phyloP scores from a whole-genome alignment of 2,888 invertebrate species.

The Campaea margaritaria region DNA sequence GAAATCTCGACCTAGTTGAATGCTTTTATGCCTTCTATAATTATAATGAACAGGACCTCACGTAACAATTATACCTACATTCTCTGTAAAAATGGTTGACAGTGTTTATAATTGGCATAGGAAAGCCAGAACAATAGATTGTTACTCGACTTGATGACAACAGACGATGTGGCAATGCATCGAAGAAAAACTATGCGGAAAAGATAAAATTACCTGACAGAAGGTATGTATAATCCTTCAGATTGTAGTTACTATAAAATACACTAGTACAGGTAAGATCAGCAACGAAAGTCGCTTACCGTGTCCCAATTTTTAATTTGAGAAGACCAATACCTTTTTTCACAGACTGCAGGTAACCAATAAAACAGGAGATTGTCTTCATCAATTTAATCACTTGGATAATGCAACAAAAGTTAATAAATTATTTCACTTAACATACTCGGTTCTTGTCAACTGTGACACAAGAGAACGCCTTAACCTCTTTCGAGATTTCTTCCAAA shows the following conservation, averaged over 20 bases:
- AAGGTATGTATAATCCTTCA: too few species aligned
- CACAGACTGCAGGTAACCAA: too few species aligned
- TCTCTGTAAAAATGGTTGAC: neutral
- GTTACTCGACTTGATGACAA: neutral
- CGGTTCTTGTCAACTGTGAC: too few species aligned
- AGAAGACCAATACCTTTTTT: too few species aligned
- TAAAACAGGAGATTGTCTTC: neutral
- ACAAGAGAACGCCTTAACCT: too few species aligned
- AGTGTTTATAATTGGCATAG: neutral
- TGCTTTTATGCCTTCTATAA: conserved; percentile 12
- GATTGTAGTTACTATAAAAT: too few species aligned
- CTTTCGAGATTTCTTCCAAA: neutral
- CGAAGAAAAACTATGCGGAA: neutral
- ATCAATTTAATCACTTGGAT: conserved; percentile 7
- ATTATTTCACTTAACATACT: neutral
- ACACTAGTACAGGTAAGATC: too few species aligned
- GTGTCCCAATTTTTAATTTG: too few species aligned
- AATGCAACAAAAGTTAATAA: conserved; percentile 19
- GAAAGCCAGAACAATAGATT: conserved; percentile 7
- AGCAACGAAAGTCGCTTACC: too few species aligned
- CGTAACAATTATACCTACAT: neutral
- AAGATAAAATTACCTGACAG: too few species aligned
- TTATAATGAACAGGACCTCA: conserved; percentile 10
- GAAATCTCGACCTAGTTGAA: neutral
- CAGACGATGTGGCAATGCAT: neutral